Conservation (phyloP, 2,113 vertebrate genomes). For the Onychorhynchus coronatus region DNA sequence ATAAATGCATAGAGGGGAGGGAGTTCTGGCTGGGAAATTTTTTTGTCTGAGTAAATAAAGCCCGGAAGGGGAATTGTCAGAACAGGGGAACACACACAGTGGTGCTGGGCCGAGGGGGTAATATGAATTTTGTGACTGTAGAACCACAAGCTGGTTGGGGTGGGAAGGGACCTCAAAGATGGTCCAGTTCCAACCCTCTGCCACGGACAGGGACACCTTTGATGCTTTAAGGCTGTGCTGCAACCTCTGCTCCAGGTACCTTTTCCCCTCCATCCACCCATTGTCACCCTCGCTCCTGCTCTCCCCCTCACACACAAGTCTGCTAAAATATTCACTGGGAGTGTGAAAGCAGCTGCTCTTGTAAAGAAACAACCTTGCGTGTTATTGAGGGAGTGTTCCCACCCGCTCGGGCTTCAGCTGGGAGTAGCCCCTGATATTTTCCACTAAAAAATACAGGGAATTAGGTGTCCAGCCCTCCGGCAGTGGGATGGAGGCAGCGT, state of each 20-base stretch:
- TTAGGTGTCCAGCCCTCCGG: rapidly evolving
- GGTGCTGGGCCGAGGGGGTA: neutral
- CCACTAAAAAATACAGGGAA: rapidly evolving
- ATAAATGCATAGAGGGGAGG: neutral
- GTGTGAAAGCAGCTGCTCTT: neutral
- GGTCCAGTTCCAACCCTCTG: rapidly evolving
- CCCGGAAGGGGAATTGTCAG: neutral
- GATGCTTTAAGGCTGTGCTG: neutral
- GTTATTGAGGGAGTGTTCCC: neutral
- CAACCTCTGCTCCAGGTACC: neutral
- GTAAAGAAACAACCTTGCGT: neutral
- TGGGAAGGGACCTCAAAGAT: neutral
- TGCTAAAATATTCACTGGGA: neutral
- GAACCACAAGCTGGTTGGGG: neutral
- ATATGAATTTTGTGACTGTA: rapidly evolving
- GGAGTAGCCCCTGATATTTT: neutral
- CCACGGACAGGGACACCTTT: rapidly evolving
- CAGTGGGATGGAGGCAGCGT: neutral
- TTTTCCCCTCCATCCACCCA: neutral
- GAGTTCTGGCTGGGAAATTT: neutral
- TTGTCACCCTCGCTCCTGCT: rapidly evolving
- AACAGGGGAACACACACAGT: rapidly evolving
- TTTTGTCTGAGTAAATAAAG: neutral
- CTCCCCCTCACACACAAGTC: neutral
- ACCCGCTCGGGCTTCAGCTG: neutral